A percentile compares a stretch with the other conserved stretches of the same genome.
These are phyloP conservation scores for Chlorops oryzae DNA, from an alignment of 1,140 invertebrate species.

Conservation along the genomic window DNA sequence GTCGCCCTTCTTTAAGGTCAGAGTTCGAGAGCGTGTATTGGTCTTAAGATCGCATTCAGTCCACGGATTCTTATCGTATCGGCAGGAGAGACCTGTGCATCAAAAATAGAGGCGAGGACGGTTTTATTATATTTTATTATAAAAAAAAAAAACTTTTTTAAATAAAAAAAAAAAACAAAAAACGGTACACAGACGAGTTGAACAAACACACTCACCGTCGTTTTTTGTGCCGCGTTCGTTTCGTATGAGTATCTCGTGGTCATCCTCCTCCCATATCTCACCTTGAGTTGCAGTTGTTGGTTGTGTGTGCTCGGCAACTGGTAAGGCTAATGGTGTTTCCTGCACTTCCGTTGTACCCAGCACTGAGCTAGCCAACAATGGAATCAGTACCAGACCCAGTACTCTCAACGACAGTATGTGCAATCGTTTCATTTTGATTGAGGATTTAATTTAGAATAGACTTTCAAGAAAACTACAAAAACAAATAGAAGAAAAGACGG, in stretches of 20 bases:
- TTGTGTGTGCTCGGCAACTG: constrained; percentile 40
- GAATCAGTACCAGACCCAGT: constrained; percentile 1
- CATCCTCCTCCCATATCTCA: constrained; percentile 64
- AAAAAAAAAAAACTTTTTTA: too few relatives aligned
- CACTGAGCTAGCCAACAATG: constrained; percentile 28
- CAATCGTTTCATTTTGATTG: not conserved
- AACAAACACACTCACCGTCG: constrained; percentile 34
- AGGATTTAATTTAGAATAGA: too few relatives aligned
- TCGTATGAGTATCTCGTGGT: constrained; percentile 68
- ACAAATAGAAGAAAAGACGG: too few relatives aligned
- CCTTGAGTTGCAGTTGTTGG: constrained; percentile 39
- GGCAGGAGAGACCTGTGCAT: constrained; percentile 54
- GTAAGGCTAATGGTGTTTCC: constrained; percentile 42
- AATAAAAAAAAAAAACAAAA: not conserved
- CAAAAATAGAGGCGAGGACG: too few relatives aligned
- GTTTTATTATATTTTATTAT: not conserved
- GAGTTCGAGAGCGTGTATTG: constrained; percentile 69
- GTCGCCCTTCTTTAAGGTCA: constrained; percentile 78
- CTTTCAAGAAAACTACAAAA: too few relatives aligned
- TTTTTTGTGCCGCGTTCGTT: constrained; percentile 66
- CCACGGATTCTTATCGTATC: constrained; percentile 78
- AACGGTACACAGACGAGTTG: too few relatives aligned
- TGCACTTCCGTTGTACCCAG: constrained; percentile 40
- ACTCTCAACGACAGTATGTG: not conserved
- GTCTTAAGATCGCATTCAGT: constrained; percentile 76